Percentiles rank a stretch among this genome's conserved stretches.
These are phyloP conservation scores for Cheilosia scutellata DNA, from an alignment of 2,888 invertebrate genomes.

Conservation along the genomic window DNA sequence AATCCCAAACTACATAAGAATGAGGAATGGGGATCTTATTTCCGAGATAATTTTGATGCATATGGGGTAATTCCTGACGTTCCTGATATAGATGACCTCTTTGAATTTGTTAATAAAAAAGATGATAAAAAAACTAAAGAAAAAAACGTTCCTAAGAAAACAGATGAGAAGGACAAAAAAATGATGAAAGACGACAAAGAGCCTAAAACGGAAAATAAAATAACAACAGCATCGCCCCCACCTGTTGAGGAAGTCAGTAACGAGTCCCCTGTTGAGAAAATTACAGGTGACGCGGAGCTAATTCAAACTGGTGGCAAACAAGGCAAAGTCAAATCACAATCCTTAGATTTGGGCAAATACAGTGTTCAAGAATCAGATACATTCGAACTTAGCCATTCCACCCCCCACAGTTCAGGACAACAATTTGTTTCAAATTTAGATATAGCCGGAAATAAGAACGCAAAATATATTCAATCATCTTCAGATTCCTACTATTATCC, in stretches of 20 bases:
- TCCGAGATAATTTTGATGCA: constrained; percentile 82
- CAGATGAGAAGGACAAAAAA: constrained; percentile 29
- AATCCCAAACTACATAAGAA: constrained; percentile 81
- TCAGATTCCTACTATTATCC: constrained; percentile 77
- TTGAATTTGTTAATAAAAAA: constrained; percentile 81
- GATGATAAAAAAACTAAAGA: constrained; percentile 77
- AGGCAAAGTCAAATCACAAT: constrained; percentile 76
- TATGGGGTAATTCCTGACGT: constrained; percentile 82
- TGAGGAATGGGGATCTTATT: constrained; percentile 82
- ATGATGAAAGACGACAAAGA: constrained; percentile 19
- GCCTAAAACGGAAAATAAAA: constrained; percentile 35
- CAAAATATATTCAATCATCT: constrained; percentile 75
- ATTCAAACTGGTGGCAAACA: constrained; percentile 77
- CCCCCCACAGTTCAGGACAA: constrained; percentile 79
- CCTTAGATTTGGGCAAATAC: constrained; percentile 65
- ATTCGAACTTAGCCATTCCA: constrained; percentile 77
- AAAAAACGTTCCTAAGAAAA: constrained; percentile 32
- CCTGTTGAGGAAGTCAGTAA: constrained; percentile 58
- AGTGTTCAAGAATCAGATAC: constrained; percentile 75
- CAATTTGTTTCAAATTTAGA: constrained; percentile 80
- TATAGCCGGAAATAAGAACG: constrained; percentile 77
- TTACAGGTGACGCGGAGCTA: constrained; percentile 82
- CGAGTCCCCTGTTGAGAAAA: constrained; percentile 79
- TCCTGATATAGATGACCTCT: constrained; percentile 82
- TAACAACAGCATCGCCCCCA: constrained; percentile 14